Evolutionary conservation across 2,797 vertebrate species (phyloP).

Genomic region (Halcyon smyrnensis): DNA sequence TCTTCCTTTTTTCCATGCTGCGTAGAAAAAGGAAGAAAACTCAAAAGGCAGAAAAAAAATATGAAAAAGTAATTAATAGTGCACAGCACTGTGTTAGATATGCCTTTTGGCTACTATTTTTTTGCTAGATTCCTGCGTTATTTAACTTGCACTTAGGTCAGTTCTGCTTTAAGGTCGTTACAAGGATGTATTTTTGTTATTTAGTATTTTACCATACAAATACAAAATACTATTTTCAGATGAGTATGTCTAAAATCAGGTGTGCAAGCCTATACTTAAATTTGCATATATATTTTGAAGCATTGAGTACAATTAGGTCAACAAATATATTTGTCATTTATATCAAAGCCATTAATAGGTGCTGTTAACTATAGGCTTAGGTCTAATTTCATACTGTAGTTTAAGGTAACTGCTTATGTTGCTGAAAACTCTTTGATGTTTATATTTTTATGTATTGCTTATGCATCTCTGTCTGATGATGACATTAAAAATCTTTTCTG

Average conservation of each 20-base stretch:
- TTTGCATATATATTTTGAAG: neutral
- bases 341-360: neutral
- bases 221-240: neutral
- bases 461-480: neutral
- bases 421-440: neutral
- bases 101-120: neutral
- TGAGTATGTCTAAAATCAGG: neutral
- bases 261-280: neutral
- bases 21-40: neutral
- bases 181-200: neutral
- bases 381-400: neutral
- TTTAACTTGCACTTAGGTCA: neutral
- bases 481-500: neutral
- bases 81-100: neutral
- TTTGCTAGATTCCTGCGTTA: neutral
- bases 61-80: neutral
- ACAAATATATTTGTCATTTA: neutral
- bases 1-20: neutral
- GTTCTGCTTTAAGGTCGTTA: neutral
- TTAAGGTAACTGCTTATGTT: neutral
- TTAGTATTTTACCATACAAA: neutral
- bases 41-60: neutral
- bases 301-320: neutral
- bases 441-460: neutral
- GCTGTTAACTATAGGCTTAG: neutral